phyloP scores from a whole-genome alignment of 2,113 vertebrate genomes.

The Cyprinodon brontotheroides region DNA sequence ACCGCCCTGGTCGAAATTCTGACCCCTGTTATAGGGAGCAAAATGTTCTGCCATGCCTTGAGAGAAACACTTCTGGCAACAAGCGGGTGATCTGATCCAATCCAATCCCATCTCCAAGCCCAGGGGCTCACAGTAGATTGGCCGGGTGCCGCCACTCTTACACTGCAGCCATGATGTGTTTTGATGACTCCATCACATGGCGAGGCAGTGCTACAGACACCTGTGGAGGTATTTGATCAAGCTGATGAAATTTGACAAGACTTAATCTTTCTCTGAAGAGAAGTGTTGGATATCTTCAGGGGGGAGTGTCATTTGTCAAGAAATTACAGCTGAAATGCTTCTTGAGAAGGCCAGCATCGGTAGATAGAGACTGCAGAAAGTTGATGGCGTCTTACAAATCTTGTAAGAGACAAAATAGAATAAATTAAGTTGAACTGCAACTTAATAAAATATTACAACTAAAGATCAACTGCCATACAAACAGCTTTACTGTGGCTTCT shows the following conservation, averaged over 20 bases:
- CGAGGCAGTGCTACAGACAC: constrained; percentile 62
- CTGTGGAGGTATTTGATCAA: constrained; percentile 64
- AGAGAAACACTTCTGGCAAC: constrained; percentile 46
- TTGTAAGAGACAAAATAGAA: neutral
- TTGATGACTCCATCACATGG: constrained; percentile 68
- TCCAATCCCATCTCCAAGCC: constrained; percentile 30
- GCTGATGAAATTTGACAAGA: constrained; percentile 62
- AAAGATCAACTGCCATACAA: neutral
- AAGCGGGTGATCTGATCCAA: constrained; percentile 46
- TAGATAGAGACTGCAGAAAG: neutral
- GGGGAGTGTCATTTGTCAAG: neutral
- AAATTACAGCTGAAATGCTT: neutral
- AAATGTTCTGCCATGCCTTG: constrained; percentile 45
- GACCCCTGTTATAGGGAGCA: constrained; percentile 41
- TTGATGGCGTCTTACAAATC: neutral
- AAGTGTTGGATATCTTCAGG: constrained; percentile 16
- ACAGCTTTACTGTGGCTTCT: neutral
- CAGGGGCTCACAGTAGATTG: constrained; percentile 34
- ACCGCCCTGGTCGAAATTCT: constrained; percentile 32
- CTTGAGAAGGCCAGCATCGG: neutral
- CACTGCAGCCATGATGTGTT: constrained; percentile 63
- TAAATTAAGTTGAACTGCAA: neutral
- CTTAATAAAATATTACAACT: neutral
- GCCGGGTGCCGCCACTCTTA: constrained; percentile 69
- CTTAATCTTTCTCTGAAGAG: constrained; percentile 24